A percentile compares a stretch with the other conserved stretches of the same genome.
Conservation (phyloP, 2,113 vertebrate species). For the Petaurus breviceps region DNA sequence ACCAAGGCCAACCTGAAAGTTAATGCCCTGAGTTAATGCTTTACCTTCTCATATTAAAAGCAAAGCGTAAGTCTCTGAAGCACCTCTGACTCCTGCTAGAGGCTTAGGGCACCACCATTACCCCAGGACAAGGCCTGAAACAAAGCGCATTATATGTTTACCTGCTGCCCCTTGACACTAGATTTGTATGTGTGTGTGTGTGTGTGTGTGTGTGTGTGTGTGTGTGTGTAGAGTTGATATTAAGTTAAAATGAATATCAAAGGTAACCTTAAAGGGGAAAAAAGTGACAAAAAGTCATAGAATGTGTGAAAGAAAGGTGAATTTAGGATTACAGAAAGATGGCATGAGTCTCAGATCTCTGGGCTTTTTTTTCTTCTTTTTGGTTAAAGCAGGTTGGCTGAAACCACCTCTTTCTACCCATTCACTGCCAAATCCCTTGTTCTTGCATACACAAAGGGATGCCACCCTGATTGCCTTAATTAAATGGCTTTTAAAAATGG, state of each 20-base stretch:
- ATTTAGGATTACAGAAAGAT: background rate
- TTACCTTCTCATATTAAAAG: background rate
- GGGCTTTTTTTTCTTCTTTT: background rate
- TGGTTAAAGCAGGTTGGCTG: background rate
- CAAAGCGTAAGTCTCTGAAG: background rate
- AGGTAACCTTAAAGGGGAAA: background rate
- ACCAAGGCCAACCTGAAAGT: background rate
- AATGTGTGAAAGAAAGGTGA: background rate
- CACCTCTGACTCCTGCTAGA: no score
- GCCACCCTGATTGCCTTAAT: background rate
- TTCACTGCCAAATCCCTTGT: background rate
- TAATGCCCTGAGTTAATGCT: background rate
- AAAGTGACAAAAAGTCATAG: background rate
- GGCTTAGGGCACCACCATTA: no score
- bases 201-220: no score
- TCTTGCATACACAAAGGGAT: background rate
- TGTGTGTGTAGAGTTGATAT: no score
- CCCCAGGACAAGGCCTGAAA: no score
- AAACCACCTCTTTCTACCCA: background rate
- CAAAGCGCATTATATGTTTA: background rate
- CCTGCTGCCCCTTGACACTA: background rate
- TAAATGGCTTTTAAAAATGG: background rate
- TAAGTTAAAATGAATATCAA: no score
- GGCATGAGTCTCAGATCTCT: background rate
- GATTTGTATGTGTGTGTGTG: background rate